phyloP scores from a whole-genome alignment of 2,797 vertebrate genomes.

The Cuniculus paca region DNA sequence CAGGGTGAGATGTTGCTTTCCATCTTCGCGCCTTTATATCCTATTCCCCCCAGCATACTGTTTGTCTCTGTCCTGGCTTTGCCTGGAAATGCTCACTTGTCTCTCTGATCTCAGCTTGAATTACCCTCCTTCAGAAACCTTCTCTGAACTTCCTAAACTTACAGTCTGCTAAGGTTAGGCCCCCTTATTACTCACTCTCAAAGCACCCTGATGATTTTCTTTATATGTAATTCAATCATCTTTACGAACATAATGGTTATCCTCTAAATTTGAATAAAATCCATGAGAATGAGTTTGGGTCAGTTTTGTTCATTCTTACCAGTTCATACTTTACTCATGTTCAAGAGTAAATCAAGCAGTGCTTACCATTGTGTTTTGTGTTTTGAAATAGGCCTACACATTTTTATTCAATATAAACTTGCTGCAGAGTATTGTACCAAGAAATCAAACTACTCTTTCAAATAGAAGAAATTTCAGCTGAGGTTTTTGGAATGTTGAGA shows the following conservation, averaged over 20 bases:
- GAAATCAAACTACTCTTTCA: constrained; percentile 16
- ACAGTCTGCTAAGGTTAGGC: neutral
- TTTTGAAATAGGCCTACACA: neutral
- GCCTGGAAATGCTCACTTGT: neutral
- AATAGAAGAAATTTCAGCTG: neutral
- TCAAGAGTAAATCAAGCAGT: neutral
- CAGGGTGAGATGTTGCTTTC: neutral
- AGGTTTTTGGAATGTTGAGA: neutral
- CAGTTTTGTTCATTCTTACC: neutral
- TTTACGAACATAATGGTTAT: neutral
- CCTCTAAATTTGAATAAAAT: neutral
- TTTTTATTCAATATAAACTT: constrained; percentile 11
- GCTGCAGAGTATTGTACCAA: neutral
- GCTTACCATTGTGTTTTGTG: neutral
- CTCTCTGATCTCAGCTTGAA: neutral
- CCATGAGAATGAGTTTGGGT: neutral
- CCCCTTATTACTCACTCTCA: neutral
- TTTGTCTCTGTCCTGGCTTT: neutral
- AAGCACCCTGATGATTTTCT: neutral
- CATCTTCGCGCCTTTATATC: neutral
- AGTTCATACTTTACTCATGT: neutral
- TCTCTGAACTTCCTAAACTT: neutral
- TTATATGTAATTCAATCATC: neutral
- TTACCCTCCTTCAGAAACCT: neutral
- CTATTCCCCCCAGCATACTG: neutral